Base-by-base conservation (phyloP, 2,797 vertebrate genomes). In the Sebastiscus tertius region DNA sequence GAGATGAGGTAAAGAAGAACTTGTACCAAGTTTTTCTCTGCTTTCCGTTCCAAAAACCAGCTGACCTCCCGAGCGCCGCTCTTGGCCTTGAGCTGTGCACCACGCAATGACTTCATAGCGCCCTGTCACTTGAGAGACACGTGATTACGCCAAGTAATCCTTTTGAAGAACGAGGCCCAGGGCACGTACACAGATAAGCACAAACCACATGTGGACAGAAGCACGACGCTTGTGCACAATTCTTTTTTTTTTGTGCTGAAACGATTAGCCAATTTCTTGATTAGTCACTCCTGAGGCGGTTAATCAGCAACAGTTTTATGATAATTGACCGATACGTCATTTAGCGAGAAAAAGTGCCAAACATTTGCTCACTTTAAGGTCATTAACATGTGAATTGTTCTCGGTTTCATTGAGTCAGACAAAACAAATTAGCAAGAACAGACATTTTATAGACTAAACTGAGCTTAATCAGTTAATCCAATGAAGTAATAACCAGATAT, bases 161-260 rank as follows among this genome's bases (percentile, higher is more conserved):
- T 56, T 66, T 11, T 49, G 46, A 29, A 34, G 75, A 80, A 87
- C 75, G 52, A 78, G 90, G 79, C 49, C 67, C 10, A 0, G 1
- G 27, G 81, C 93, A 93, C 90, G 90, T 92, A 92, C 79, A 39
- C 79, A 84, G 83, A 83, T 85, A 75, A 88, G 84, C 12, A 1
- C 27, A 20, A 59, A 67, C 58, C 64, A 79, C 80, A 80, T 56
- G 64, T 65, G 59, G 69, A 76, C 55, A 20, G 58, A n/a, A 29
- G 33, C 27, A 22, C 36, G 49, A 34, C 13, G 18, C 55, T 54
- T 33, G 18, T 55, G 54, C 18, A 6, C 39, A 73, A 26, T 4
- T 65, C 0, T 0, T 3, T 46, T 36, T 14, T 46, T 16, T 31
- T 11, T 27, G 24, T 39, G 18, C 1, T 36, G 10, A 52, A 68